These are phyloP conservation scores for Myotis myotis DNA, from an alignment of 2,797 vertebrate species.

Conservation along the genomic window DNA sequence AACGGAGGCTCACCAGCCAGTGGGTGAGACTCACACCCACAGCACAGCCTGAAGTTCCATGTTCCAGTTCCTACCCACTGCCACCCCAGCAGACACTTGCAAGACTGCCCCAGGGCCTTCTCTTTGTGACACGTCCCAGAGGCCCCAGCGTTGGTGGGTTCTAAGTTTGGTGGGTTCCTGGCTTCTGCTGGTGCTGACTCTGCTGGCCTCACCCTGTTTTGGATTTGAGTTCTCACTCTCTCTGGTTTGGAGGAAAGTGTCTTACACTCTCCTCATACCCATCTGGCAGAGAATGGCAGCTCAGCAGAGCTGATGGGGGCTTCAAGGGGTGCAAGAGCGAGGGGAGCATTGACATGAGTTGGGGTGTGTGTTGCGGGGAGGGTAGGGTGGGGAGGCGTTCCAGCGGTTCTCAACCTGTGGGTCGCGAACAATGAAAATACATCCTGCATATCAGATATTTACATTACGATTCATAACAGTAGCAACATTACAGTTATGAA, in stretches of 20 bases:
- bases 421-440: no score
- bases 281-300: background rate
- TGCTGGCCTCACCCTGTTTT: background rate
- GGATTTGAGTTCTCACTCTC: background rate
- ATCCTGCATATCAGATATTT: no score
- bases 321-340: background rate
- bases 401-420: no score
- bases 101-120: background rate
- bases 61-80: accelerated
- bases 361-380: accelerated
- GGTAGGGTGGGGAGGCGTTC: accelerated
- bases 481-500: no score
- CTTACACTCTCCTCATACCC: background rate
- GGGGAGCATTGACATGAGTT: background rate
- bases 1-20: background rate
- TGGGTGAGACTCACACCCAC: background rate
- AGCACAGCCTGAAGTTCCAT: accelerated
- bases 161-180: background rate
- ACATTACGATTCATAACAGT: no score
- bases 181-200: background rate
- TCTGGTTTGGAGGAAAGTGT: background rate
- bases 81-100: background rate
- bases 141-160: background rate
- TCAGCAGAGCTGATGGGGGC: background rate
- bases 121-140: background rate